Evolutionary conservation across 2,888 invertebrate species (phyloP).

Genomic region (Uropetala carovei): DNA sequence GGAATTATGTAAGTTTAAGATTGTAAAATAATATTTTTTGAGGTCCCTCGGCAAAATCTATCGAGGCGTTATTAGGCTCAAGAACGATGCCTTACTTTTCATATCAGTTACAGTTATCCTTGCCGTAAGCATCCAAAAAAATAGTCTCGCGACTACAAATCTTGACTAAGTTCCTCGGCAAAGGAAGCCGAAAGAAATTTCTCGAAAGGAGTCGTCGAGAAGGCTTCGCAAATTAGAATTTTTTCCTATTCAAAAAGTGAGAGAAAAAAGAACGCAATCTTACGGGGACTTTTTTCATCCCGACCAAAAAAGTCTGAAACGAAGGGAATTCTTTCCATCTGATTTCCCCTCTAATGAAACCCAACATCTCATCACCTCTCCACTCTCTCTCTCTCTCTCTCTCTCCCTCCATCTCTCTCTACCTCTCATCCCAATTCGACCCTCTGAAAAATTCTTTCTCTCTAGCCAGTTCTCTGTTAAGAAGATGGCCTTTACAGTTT

Average conservation of each 20-base stretch:
- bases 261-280: background rate
- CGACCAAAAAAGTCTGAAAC: background rate
- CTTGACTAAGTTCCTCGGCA: background rate
- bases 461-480: too few relatives aligned
- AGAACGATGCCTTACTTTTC: too few relatives aligned
- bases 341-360: constrained; percentile 6
- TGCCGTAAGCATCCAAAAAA: background rate
- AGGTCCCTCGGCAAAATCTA: too few relatives aligned
- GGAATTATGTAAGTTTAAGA: too few relatives aligned
- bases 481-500: background rate
- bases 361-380: background rate
- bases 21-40: too few relatives aligned
- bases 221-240: constrained; percentile 29
- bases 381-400: background rate
- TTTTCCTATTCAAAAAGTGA: constrained; percentile 4
- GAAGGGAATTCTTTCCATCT: constrained; percentile 1
- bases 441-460: background rate
- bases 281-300: constrained; percentile 15
- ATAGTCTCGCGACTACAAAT: background rate
- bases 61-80: too few relatives aligned
- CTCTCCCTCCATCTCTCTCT: background rate
- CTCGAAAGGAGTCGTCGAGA: background rate
- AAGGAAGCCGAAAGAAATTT: background rate
- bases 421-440: background rate
- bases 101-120: background rate